Evolutionary conservation across 2,113 vertebrate species (phyloP).

Genomic region (Seriola dumerili): DNA sequence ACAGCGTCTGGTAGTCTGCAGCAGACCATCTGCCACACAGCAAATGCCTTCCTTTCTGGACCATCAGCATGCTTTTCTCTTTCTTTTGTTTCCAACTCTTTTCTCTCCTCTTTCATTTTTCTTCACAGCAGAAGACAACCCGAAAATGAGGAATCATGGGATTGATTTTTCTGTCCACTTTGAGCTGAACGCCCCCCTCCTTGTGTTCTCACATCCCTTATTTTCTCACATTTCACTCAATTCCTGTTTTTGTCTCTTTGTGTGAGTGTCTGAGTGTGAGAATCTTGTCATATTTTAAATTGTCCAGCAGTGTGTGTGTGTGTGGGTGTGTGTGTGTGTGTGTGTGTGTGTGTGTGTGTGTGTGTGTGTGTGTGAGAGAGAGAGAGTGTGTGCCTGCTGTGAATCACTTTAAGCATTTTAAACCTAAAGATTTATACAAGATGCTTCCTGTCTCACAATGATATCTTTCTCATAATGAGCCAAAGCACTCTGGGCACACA

Average conservation of each 20-base stretch:
- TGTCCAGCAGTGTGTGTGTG: neutral
- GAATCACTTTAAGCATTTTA: neutral
- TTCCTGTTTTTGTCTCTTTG: neutral
- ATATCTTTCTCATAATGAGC: too few relatives aligned
- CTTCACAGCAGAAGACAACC: neutral
- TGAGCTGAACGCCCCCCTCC: neutral
- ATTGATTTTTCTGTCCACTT: neutral
- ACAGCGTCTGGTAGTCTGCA: neutral
- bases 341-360: neutral
- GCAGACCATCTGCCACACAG: neutral
- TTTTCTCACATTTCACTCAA: neutral
- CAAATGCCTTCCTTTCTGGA: neutral
- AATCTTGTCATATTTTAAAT: neutral
- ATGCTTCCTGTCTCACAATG: neutral
- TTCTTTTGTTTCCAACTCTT: neutral
- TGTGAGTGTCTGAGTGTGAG: neutral
- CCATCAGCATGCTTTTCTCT: neutral
- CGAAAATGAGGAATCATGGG: neutral
- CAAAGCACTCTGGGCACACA: neutral
- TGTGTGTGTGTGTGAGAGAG: too few relatives aligned
- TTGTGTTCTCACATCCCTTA: too few relatives aligned
- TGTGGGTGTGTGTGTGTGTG: too few relatives aligned
- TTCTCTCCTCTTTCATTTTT: neutral
- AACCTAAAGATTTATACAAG: neutral
- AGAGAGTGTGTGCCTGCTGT: neutral